Evolutionary conservation across 1,140 invertebrate species (phyloP).

Genomic region (Tetramorium simillimum): DNA sequence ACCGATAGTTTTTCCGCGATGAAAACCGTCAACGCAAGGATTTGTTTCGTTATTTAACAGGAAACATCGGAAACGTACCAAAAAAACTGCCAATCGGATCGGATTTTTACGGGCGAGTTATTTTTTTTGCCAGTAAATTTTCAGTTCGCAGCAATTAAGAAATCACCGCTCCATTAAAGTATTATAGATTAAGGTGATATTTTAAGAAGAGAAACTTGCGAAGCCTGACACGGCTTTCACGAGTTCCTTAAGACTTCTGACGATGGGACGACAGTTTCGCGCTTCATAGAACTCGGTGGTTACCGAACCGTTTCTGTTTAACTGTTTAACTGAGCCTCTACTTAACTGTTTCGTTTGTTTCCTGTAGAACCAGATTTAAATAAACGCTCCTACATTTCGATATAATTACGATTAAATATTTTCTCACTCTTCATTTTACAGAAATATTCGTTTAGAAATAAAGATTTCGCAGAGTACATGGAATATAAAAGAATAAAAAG

Average conservation of each 20-base stretch:
- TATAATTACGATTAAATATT: not conserved
- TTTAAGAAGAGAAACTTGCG: constrained; percentile 26
- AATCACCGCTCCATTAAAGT: not conserved
- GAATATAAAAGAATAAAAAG: not conserved
- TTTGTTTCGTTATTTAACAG: not conserved
- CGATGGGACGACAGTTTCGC: constrained; percentile 3
- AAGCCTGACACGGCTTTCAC: constrained; percentile 3
- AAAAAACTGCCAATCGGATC: not conserved
- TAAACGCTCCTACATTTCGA: not conserved
- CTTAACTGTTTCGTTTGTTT: constrained; percentile 7
- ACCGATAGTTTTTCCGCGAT: constrained; percentile 5
- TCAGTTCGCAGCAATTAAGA: not conserved
- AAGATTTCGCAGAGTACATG: not conserved
- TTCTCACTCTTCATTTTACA: not conserved
- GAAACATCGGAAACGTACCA: not conserved
- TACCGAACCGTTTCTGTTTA: constrained; percentile 4
- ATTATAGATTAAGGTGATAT: constrained; percentile 8
- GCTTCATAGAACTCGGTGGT: not conserved
- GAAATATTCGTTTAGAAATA: not conserved
- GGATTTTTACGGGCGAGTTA: not conserved
- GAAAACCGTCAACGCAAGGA: not conserved
- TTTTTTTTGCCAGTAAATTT: not conserved
- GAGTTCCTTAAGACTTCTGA: constrained; percentile 12
- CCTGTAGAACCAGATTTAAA: not conserved
- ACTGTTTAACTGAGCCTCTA: not conserved